Base-by-base conservation (phyloP, 2,113 vertebrate species). In the Caranx melampygus region DNA sequence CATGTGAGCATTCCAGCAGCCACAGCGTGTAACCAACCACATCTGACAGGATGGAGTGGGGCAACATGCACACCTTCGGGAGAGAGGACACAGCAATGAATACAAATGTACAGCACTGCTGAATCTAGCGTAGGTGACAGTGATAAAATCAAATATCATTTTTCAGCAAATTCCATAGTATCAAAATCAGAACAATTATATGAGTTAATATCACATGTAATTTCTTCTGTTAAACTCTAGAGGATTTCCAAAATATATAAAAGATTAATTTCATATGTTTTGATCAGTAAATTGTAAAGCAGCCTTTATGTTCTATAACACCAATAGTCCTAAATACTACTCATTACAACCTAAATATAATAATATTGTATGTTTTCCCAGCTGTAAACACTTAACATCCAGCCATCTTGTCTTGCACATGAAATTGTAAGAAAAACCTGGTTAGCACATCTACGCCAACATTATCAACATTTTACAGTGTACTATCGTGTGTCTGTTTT, bases 1-100 rank as follows among this genome's bases (percentile, higher is more conserved):
- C 98, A 0, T 99, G 98, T 44, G 98, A 99, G 87, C 98, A 99
- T 77, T 99, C 98, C 95, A 99, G 95, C 72, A 99, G 93, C 98
- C 98, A 99, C 63, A 99, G 93, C 0, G 98, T 99, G 85, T 99
- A 99, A 86, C 95, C 97, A 57, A 99, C 98, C 66, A 99, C 97
- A 64, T 99, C 98, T 33, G 96, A 95, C 59, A 99, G 94, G 79
- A 99, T 96, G 5, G 96, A 96, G 90, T 97, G 96, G 0, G 98
- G 98, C 79, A 99, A 94, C 97, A 98, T 98, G 73, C 89, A 94
- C 54, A 93, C 91, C 91, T 91, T 51, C 26, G 69, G 58, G 66
- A 45, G 59, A 82, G 34, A 59, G 3, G 40, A 71, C 20, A 85
- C 14, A 44, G 9, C 26, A 61, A 26, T 68, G 62, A 91, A 82